These are phyloP conservation scores for Noctua pronuba DNA, from an alignment of 2,888 invertebrate species.

Conservation along the genomic window DNA sequence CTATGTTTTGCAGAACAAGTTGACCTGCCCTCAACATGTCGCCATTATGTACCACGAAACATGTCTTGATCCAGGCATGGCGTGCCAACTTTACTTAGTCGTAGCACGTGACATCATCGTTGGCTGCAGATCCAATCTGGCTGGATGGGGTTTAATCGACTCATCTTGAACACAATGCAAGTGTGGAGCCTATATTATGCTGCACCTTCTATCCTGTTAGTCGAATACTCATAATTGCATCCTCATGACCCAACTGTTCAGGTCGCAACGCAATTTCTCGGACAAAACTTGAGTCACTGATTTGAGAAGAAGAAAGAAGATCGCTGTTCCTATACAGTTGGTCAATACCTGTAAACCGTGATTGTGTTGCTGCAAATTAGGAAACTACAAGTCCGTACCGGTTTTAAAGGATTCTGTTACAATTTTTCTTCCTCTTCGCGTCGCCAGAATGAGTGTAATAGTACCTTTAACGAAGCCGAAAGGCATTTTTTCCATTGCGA, in stretches of 20 bases:
- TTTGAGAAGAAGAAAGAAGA: background rate
- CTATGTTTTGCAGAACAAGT: slow-evolving; percentile 24
- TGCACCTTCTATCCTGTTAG: background rate
- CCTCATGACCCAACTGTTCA: background rate
- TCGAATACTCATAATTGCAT: background rate
- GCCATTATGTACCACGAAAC: slow-evolving; percentile 30
- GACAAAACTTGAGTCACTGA: background rate
- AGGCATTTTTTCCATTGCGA: too few species aligned
- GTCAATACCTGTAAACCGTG: too few species aligned
- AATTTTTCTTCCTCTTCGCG: too few species aligned
- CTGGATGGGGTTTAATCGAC: background rate
- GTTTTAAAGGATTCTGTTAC: too few species aligned
- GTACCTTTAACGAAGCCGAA: too few species aligned
- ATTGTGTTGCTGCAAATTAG: too few species aligned
- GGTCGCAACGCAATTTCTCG: background rate
- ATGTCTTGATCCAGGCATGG: slow-evolving; percentile 21
- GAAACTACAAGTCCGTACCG: too few species aligned
- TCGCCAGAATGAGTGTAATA: too few species aligned
- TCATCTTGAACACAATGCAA: background rate
- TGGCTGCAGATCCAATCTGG: background rate
- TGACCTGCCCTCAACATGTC: slow-evolving; percentile 31
- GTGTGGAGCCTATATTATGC: background rate
- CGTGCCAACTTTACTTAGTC: slow-evolving; percentile 37
- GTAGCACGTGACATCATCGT: background rate
- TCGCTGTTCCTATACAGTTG: too few species aligned